These are phyloP conservation scores for Eurosta solidaginis DNA, from an alignment of 1,140 invertebrate genomes.

Conservation along the genomic window DNA sequence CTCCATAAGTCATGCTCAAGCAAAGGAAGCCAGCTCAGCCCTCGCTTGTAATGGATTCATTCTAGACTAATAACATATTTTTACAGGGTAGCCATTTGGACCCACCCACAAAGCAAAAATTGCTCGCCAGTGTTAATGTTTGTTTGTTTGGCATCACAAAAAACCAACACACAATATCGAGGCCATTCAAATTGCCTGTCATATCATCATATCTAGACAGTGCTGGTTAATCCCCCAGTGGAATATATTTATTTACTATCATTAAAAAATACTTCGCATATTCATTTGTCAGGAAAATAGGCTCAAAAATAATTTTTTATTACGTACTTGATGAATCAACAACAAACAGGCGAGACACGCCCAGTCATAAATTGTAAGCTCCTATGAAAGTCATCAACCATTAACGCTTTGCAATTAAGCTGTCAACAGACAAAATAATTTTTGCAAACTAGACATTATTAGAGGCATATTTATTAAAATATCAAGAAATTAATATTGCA, in stretches of 20 bases:
- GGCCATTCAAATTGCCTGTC: no score
- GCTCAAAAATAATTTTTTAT: background rate
- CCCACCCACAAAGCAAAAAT: no score
- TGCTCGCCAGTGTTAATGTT: no score
- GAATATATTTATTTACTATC: background rate
- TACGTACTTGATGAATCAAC: background rate
- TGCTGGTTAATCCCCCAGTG: background rate
- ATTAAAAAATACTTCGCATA: background rate
- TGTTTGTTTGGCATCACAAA: no score
- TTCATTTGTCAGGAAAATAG: background rate
- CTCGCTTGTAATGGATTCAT: no score
- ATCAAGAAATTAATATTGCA: background rate
- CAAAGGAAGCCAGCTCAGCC: no score
- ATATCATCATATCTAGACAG: no score
- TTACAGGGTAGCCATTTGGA: no score
- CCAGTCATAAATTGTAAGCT: background rate
- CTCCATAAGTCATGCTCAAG: no score
- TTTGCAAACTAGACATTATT: conserved; percentile 1
- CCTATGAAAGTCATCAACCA: background rate
- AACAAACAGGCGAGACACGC: background rate
- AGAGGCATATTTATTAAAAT: conserved; percentile 2
- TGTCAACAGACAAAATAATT: background rate
- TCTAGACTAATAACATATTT: no score
- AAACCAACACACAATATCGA: no score
- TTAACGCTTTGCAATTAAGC: background rate